Percentiles rank a stretch among this genome's conserved stretches.
Evolutionary conservation across 37 sponge, comb jelly and placozoan species (phyloP).

Genomic region (Halisarca cf. caerulea): DNA sequence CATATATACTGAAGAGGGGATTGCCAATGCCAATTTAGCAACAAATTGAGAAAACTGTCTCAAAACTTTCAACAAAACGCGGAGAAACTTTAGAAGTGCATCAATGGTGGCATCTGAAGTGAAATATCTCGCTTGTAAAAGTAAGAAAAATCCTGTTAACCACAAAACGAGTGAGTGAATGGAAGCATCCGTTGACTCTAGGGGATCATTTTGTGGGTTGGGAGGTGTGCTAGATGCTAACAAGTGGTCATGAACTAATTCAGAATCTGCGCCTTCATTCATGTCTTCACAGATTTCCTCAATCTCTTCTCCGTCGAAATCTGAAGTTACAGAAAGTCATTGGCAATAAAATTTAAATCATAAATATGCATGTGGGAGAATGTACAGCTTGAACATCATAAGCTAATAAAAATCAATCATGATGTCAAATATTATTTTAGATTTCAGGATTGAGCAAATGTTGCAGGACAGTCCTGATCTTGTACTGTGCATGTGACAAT

Average conservation of each 20-base stretch:
- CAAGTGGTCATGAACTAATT: not conserved
- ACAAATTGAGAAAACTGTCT: not conserved
- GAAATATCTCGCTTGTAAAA: not conserved
- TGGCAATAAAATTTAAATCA: no score
- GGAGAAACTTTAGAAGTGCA: conserved; percentile 1
- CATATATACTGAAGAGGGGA: conserved; percentile 4
- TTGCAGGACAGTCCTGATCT: no score
- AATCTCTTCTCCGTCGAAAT: not conserved
- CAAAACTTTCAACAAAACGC: not conserved
- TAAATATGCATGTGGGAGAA: no score
- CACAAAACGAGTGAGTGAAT: conserved; percentile 2
- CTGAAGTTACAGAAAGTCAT: no score
- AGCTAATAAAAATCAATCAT: no score
- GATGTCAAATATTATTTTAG: no score
- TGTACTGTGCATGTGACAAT: no score
- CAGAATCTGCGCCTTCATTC: not conserved
- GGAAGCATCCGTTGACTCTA: not conserved
- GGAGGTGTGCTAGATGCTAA: not conserved
- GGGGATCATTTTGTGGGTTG: not conserved
- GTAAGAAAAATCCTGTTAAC: not conserved
- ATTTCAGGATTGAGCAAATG: no score
- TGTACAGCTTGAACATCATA: no score
- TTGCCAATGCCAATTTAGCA: not conserved
- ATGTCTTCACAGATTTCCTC: not conserved
- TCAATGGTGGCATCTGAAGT: not conserved